Evolutionary conservation across 2,888 invertebrate species (phyloP), one percentile per base, ranked within the genome.

Genomic region (Pheosia tremula): DNA sequence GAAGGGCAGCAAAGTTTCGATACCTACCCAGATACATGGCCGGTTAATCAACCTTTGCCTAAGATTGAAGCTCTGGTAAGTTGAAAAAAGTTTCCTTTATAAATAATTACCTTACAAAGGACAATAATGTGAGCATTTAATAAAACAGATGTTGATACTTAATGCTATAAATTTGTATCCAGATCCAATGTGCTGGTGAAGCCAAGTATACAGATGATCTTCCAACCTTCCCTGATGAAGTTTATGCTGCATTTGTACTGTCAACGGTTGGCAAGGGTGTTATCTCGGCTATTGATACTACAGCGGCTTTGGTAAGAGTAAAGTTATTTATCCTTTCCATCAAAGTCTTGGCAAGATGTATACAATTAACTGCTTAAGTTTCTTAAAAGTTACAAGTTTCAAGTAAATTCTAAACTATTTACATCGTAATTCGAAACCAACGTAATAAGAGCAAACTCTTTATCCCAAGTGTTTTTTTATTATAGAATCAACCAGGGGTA

Each of bases 141-240:
- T 24, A 24, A 24, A 24, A 24, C 24, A 24, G 24, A 24, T 24
- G 24, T 24, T 24, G 24, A 24, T 24, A 24, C 24, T 24, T 24
- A 49, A 49, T 49, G 49, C 13, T 49, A 13, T 9, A 49, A 4
- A 43, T 4, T 47, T 47, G 11, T 47, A 4, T 69, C 43, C 60
- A 90, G 88, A 83, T 89, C 8, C 96, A 96, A 87, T 94, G 94
- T 73, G 91, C 95, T 54, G 97, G 97, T 0, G 96, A 96, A 82
- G 96, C 96, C 0, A 86, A 94, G 69, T 97, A 95, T 80, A 87
- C 95, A 3, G 95, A 95, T 75, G 97, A 97, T 72, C 81, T 95
- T 24, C 95, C 95, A 4, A 78, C 88, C 0, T 78, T 89, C 0
- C 91, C 92, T 0, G 93, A 95, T 77, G 96, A 97, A 86, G 93